Base-by-base conservation (phyloP, 2,888 invertebrate genomes). In the Eucriotettix oculatus region DNA sequence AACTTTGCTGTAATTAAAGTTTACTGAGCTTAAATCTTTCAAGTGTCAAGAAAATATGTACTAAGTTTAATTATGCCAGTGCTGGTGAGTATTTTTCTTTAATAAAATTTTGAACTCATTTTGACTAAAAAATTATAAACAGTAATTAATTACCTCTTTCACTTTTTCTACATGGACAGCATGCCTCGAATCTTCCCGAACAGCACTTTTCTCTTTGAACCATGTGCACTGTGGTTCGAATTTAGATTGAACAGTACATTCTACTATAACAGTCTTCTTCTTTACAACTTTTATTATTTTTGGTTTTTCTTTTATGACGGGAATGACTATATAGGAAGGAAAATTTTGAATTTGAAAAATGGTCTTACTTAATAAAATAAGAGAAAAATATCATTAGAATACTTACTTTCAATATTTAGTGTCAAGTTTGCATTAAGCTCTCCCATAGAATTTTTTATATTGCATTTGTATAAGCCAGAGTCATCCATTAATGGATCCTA, bases 381-480 rank as follows among this genome's bases (percentile, higher is more conserved):
- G 14, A 42, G 59, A 16, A 29, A 42, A 16, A 58, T 57, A 61
- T 10, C 58, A 56, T 55, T 1, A 1, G 16, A 55, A 42, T 55
- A 78, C 85, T 81, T 79, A 94, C 94, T 95, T 86, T 96, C 95
- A 77, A 98, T 94, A 76, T 98, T 97, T 68, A 98, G 83, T 67
- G 96, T 95, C 66, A 97, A 81, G 77, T 97, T 97, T 63, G 96
- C 96, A 73, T 96, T 96, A 66, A 95, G 83, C 81, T 98, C 97
- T 68, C 98, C 99, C 71, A 91, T 84, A 70, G 86, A 83, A 76
- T 97, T 98, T 75, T 94, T 95, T 69, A 96, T 93, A 71, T 94
- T 95, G 75, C 98, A 97, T 75, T 97, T 96, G 79, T 98, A 99
- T 64, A 96, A 80, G 66, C 98, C 99, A 68, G 96, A 96, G 78